Evolutionary conservation across 2,113 vertebrate species (phyloP).

Genomic region (Rafetus swinhoei): DNA sequence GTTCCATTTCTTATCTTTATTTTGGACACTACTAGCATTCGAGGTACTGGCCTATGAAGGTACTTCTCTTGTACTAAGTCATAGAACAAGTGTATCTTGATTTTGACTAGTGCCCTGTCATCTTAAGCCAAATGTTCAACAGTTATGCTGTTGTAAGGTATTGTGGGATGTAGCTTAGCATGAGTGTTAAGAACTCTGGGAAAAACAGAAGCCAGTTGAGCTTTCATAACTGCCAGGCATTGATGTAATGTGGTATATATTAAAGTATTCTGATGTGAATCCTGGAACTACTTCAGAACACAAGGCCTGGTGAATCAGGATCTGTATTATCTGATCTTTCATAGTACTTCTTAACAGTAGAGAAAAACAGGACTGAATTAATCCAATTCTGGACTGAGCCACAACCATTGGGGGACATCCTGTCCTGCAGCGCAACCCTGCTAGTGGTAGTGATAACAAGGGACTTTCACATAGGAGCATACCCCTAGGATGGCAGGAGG

Average conservation of each 20-base stretch:
- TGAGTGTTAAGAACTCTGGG: background rate
- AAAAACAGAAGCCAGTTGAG: background rate
- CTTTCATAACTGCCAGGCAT: background rate
- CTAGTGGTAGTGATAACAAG: background rate
- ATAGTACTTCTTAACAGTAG: background rate
- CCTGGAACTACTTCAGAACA: background rate
- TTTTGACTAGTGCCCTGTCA: background rate
- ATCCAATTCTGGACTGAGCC: background rate
- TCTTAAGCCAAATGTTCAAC: background rate
- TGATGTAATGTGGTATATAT: background rate
- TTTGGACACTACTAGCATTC: background rate
- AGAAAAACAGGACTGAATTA: fast-evolving
- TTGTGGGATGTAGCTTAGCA: background rate
- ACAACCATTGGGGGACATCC: background rate
- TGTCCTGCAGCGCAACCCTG: background rate
- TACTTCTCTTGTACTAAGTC: background rate
- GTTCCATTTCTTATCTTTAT: background rate
- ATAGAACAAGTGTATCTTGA: background rate
- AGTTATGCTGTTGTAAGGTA: background rate
- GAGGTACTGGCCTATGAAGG: background rate
- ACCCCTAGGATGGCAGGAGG: background rate
- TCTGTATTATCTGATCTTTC: background rate
- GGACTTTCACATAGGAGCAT: background rate
- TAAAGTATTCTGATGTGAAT: background rate
- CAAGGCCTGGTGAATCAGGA: background rate